phyloP scores from a whole-genome alignment of 2,888 invertebrate genomes.

The Ashinkailepas kermadecensis region DNA sequence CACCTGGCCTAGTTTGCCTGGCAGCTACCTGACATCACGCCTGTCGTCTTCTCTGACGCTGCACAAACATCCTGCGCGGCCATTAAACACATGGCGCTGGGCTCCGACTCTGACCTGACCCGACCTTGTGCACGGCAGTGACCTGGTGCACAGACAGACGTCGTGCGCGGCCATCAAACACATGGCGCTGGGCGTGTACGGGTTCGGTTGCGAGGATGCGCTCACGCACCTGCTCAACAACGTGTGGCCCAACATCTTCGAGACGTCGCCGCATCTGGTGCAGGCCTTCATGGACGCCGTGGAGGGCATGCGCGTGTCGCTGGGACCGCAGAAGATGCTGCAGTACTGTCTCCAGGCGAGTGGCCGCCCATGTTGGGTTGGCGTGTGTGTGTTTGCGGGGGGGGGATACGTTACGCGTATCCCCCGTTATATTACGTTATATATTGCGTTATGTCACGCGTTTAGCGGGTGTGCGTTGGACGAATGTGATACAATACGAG shows the following conservation, averaged over 20 bases:
- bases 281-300: constrained; percentile 99
- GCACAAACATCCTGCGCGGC: too few species aligned
- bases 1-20: too few species aligned
- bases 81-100: too few species aligned
- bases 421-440: too few species aligned
- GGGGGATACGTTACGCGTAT: too few species aligned
- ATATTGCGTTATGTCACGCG: too few species aligned
- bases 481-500: too few species aligned
- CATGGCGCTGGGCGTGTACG: constrained; percentile 96
- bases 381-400: background rate
- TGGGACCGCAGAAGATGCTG: constrained; percentile 92
- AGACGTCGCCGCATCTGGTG: constrained; percentile 98
- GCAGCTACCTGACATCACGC: too few species aligned
- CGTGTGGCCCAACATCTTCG: constrained; percentile 99
- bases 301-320: constrained; percentile 91
- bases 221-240: constrained; percentile 93
- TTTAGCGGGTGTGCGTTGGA: too few species aligned
- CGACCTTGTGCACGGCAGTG: constrained; percentile 50
- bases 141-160: constrained; percentile 96
- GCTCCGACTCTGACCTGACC: too few species aligned
- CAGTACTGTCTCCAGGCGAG: constrained; percentile 89
- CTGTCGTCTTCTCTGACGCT: too few species aligned
- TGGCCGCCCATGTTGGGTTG: constrained; percentile 6
- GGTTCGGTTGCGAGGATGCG: constrained; percentile 98
- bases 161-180: constrained; percentile 99